These are phyloP conservation scores for Antechinus flavipes DNA, from an alignment of 2,113 vertebrate genomes.

Conservation along the genomic window DNA sequence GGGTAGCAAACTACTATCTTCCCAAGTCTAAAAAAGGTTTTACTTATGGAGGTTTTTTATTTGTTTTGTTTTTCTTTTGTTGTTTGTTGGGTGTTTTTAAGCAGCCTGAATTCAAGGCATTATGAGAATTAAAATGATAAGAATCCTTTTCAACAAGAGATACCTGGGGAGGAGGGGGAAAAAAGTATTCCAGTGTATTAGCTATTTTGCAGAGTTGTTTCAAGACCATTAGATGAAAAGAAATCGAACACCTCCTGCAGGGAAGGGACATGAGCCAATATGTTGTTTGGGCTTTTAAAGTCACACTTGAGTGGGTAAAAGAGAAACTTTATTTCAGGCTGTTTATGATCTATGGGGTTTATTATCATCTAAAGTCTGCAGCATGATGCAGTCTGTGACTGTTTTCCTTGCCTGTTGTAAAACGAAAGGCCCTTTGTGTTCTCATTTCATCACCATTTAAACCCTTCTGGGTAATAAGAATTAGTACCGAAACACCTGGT, in stretches of 20 bases:
- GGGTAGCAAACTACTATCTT: not conserved
- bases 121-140: not conserved
- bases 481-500: conserved; percentile 36
- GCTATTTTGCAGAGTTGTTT: conserved; percentile 38
- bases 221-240: conserved; percentile 17
- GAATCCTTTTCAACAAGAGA: conserved; percentile 13
- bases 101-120: conserved; percentile 6
- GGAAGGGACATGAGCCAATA: not conserved
- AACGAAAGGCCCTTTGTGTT: not conserved
- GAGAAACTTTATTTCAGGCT: conserved; percentile 16
- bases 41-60: too few species aligned
- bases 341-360: conserved; percentile 29
- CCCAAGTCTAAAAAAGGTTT: not conserved
- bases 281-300: conserved; percentile 56
- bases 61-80: too few species aligned
- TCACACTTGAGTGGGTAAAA: conserved; percentile 21
- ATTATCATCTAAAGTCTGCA: not conserved
- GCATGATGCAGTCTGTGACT: not conserved
- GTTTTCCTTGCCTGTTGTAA: conserved; percentile 15
- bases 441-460: not conserved
- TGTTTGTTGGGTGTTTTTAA: too few species aligned
- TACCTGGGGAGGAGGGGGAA: conserved; percentile 3
- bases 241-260: conserved; percentile 2
- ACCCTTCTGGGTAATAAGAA: conserved; percentile 28
- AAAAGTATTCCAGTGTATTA: not conserved